These are phyloP conservation scores for Erinaceus europaeus DNA, from an alignment of 2,113 vertebrate species.

Conservation along the genomic window DNA sequence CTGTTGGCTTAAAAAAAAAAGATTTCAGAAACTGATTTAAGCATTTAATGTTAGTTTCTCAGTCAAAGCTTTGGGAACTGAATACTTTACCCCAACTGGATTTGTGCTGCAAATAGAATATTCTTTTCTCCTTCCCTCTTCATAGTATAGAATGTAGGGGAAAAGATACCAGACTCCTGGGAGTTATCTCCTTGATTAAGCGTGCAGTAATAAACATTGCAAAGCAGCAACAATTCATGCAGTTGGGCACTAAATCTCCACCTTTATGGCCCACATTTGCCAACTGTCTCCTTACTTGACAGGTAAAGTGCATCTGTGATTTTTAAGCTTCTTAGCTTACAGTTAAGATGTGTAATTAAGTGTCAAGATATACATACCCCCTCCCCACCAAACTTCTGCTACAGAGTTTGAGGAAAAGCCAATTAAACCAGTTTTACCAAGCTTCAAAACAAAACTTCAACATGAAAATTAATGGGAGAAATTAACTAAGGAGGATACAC, in stretches of 20 bases:
- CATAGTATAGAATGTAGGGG: slow-evolving; percentile 53
- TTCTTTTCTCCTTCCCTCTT: neutral
- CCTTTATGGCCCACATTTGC: slow-evolving; percentile 78
- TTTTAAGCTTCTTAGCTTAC: slow-evolving; percentile 75
- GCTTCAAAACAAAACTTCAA: slow-evolving; percentile 73
- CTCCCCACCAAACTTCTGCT: slow-evolving; percentile 69
- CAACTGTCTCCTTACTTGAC: slow-evolving; percentile 77
- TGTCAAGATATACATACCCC: slow-evolving; percentile 73
- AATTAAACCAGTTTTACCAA: slow-evolving; percentile 75
- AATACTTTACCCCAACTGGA: neutral
- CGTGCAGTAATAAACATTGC: slow-evolving; percentile 74
- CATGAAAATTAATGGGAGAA: slow-evolving; percentile 58
- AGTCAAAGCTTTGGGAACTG: slow-evolving; percentile 10
- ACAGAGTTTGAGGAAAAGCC: slow-evolving; percentile 32
- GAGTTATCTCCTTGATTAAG: slow-evolving; percentile 74
- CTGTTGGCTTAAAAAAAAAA: slow-evolving; percentile 47
- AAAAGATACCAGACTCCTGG: slow-evolving; percentile 67
- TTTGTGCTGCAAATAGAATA: slow-evolving; percentile 3
- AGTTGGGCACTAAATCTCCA: slow-evolving; percentile 74
- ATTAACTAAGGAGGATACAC: slow-evolving; percentile 5
- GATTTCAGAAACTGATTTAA: slow-evolving; percentile 63
- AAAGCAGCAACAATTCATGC: slow-evolving; percentile 74
- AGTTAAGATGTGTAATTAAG: slow-evolving; percentile 77
- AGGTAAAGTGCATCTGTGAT: slow-evolving; percentile 76
- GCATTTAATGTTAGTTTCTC: slow-evolving; percentile 43